Evolutionary conservation across 1,140 invertebrate genomes (phyloP), one percentile per base, ranked within the genome.

Genomic region (Chironomus tepperi): DNA sequence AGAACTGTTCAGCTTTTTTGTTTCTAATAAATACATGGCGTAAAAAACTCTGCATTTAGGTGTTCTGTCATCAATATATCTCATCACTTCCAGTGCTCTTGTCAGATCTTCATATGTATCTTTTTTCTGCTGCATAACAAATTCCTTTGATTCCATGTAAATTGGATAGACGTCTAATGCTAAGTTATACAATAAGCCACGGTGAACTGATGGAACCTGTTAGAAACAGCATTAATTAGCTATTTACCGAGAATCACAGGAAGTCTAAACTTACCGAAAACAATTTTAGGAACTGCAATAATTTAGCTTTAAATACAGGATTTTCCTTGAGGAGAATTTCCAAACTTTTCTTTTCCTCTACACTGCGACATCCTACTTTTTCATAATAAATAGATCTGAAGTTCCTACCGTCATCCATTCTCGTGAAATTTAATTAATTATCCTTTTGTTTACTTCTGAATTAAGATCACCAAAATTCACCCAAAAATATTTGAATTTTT

Each of bases 321-420:
- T 91, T 91, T 77, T 96, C 94, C 80, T 94, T 94, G 75, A 96
- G 84, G 7, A 97, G 84, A 80, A 94, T 94, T 84, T 97, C 94
- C n/a, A 97, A 82, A 0, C 93, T 94, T 83, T 93, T 94, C 81
- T 95, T 96, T 81, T 97, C 94, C 83, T 96, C 94, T 0, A 96
- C 93, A 77, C 91, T 92, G 74, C 90, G 88, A 84, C 93, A 95
- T 74, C 93, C 94, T 67, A 95, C 93, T 86, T 88, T 87, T 79
- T 86, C 86, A 79, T 96, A 96, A 79, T 96, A 97, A 18, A 92
- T 90, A 0, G 92, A 94, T 42, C 95, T 88, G 84, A 97, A 96
- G 84, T 96, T 97, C 77, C 93, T 84, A 79, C 92, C 90, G 77
- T 93, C 91, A 2, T 86, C 83, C 77, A 81, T 79, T 84, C 86